Evolutionary conservation across 2,797 vertebrate species (phyloP), one percentile per base, ranked within the genome.

Genomic region (Neosilurus hyrtlii): DNA sequence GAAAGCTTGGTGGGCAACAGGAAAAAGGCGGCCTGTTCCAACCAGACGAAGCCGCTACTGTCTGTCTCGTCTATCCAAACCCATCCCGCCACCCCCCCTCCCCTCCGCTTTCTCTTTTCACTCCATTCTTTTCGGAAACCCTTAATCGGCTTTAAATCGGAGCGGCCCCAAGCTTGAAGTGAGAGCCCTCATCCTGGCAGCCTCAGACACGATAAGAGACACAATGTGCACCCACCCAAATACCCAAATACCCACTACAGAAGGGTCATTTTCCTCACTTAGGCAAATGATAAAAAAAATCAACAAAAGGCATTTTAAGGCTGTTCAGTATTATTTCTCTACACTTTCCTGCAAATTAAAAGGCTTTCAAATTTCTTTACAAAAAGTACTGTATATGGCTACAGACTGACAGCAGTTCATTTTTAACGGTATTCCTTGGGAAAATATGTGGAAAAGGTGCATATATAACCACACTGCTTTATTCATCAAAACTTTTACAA

Each of bases 131-230:
- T 82, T 86, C 24, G 88, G 91, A 89, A 91, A 91, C 90, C 92
- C 91, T 90, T 91, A 83, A 89, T 91, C 90, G 88, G 90, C 91
- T 90, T 91, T 92, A 93, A 91, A 92, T 92, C 90, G 91, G 89
- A 91, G 90, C 92, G 92, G 92, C 92, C 93, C 92, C 92, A 90
- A 93, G 93, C 92, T 92, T 92, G 91, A 93, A 91, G 90, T 90
- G 89, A 91, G 92, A 93, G 92, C 89, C 92, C 91, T 93, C 90
- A 89, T 86, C 90, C 90, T 90, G 92, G 90, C 91, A 92, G 92
- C 90, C 89, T 91, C 91, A 92, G 92, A 91, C 92, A 92, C 91
- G 89, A 90, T 91, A 85, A 88, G 88, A 91, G 92, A 94, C 90
- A 93, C 92, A 92, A 75, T 57, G 65, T 75, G 78, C 79, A 86